A percentile compares a stretch with the other conserved stretches of the same genome.
phyloP scores from a whole-genome alignment of 2,888 invertebrate genomes.

The Blomia tropicalis region DNA sequence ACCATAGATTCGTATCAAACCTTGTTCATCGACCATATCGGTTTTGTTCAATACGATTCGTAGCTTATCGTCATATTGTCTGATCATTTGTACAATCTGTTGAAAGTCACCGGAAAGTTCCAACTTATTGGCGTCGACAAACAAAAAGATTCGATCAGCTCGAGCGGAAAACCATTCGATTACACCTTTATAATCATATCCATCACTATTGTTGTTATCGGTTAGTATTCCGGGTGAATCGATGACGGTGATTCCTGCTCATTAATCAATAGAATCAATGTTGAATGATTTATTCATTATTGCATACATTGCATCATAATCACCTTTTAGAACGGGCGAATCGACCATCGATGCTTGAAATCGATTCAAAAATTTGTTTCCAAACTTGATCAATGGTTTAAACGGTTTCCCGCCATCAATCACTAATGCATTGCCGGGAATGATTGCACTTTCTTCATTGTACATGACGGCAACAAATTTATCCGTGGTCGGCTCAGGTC shows the following conservation, averaged over 20 bases:
- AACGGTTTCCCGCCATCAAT: slow-evolving; percentile 19
- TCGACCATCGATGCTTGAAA: slow-evolving; percentile 17
- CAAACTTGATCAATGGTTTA: slow-evolving; percentile 18
- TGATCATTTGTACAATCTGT: slow-evolving; percentile 27
- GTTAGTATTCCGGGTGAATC: slow-evolving; percentile 30
- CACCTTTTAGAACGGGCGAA: slow-evolving; percentile 24
- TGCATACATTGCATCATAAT: background rate
- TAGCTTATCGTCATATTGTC: slow-evolving; percentile 25
- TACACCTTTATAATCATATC: slow-evolving; percentile 27
- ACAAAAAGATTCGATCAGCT: slow-evolving; percentile 31
- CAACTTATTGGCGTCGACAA: slow-evolving; percentile 31
- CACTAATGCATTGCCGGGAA: slow-evolving; percentile 22
- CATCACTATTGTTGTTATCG: slow-evolving; percentile 28
- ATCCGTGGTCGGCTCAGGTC: slow-evolving; percentile 33
- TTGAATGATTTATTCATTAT: background rate
- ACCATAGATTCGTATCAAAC: slow-evolving; percentile 37
- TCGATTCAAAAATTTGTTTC: slow-evolving; percentile 21
- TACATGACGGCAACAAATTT: slow-evolving; percentile 31
- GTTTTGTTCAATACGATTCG: slow-evolving; percentile 33
- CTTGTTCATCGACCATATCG: slow-evolving; percentile 32
- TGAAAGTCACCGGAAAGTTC: slow-evolving; percentile 32
- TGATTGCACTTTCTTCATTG: slow-evolving; percentile 25
- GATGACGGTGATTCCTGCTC: slow-evolving; percentile 25
- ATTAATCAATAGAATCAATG: background rate
- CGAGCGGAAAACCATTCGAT: slow-evolving; percentile 30